Evolutionary conservation across 2,797 vertebrate species (phyloP).

Genomic region (Natrix natrix): DNA sequence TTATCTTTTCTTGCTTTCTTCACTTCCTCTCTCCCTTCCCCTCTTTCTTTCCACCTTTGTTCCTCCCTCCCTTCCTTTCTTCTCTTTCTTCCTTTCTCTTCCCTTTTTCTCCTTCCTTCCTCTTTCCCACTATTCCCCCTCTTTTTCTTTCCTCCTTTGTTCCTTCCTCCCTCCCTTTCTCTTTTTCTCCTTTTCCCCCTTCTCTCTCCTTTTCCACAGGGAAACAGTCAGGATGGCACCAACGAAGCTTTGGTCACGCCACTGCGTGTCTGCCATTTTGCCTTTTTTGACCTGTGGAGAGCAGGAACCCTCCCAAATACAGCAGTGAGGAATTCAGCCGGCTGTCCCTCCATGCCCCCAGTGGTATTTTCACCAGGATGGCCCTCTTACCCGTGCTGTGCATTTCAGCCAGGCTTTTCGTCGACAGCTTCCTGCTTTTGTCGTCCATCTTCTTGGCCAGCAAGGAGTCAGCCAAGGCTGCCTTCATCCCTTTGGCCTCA

Average conservation of each 20-base stretch:
- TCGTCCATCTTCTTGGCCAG: constrained; percentile 76
- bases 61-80: no score
- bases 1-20: no score
- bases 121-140: no score
- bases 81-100: no score
- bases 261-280: background rate
- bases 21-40: no score
- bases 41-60: no score
- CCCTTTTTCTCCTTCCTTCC: no score
- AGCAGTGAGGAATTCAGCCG: background rate
- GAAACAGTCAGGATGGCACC: background rate
- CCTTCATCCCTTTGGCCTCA: constrained; percentile 77
- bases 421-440: constrained; percentile 64
- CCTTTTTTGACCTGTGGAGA: background rate
- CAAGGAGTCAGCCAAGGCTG: constrained; percentile 61
- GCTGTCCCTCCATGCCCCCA: background rate
- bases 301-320: background rate
- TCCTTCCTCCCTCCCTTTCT: no score
- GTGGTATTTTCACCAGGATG: background rate
- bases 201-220: background rate
- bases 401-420: constrained; percentile 52
- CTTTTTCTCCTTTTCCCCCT: no score
- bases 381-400: constrained; percentile 1
- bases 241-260: background rate
- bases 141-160: background rate